Evolutionary conservation across 2,113 vertebrate species (phyloP).

Genomic region (Mungos mungo): DNA sequence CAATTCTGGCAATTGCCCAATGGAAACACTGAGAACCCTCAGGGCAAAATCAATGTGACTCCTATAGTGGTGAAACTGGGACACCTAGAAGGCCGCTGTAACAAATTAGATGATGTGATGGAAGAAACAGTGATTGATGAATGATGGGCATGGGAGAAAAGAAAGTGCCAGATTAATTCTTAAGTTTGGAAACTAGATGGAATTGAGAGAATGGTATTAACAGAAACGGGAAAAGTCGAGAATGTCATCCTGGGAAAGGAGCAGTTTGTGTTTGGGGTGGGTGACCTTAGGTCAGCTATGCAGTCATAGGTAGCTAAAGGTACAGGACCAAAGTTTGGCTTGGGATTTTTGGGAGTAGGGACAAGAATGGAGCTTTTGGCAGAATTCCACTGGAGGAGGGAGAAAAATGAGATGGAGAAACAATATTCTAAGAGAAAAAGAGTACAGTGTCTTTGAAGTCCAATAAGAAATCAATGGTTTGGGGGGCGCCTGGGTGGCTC

Average conservation of each 20-base stretch:
- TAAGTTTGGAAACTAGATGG: not conserved
- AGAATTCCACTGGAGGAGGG: not conserved
- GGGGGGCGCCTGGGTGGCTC: too few species aligned
- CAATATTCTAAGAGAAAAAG: not conserved
- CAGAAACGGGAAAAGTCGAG: not conserved
- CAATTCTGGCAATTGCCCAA: not conserved
- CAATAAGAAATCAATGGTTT: not conserved
- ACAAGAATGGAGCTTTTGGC: conserved; percentile 21
- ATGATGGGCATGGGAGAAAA: not conserved
- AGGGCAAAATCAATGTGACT: not conserved
- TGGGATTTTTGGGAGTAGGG: not conserved
- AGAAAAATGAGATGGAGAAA: conserved; percentile 3
- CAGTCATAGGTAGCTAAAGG: not conserved
- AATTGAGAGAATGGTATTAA: not conserved
- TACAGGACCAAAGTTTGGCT: not conserved
- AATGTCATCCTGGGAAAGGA: not conserved
- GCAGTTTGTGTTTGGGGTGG: not conserved
- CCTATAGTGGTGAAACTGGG: not conserved
- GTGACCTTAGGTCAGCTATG: not conserved
- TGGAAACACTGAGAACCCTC: not conserved
- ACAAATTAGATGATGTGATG: not conserved
- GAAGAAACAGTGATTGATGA: not conserved
- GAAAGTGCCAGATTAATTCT: not conserved
- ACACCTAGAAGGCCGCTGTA: not conserved
- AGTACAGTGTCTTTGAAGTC: not conserved